A percentile compares a stretch with the other conserved stretches of the same genome.
These are phyloP conservation scores for Macropus fuliginosus DNA, from an alignment of 2,797 vertebrate genomes.

Conservation along the genomic window DNA sequence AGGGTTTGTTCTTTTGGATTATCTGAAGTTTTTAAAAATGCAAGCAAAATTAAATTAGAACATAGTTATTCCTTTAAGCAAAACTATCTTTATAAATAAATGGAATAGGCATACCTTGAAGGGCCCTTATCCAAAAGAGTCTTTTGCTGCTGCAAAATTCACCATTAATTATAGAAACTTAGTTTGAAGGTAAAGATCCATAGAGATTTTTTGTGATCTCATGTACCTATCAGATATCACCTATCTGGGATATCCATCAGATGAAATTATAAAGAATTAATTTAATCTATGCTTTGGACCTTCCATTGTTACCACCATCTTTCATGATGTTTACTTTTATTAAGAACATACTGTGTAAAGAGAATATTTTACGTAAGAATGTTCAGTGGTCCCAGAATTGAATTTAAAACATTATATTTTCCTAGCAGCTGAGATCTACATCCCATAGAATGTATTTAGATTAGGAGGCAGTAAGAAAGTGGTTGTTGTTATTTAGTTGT, in stretches of 20 bases:
- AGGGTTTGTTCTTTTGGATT: neutral
- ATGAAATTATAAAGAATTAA: neutral
- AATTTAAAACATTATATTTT: neutral
- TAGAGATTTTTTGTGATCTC: neutral
- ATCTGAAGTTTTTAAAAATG: slow-evolving; percentile 21
- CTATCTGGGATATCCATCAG: neutral
- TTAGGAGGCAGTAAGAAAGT: neutral
- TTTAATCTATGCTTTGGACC: neutral
- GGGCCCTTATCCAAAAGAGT: neutral
- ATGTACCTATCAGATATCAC: neutral
- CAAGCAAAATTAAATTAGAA: slow-evolving; percentile 18
- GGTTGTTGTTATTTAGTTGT: neutral
- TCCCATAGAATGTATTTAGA: neutral
- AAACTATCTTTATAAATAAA: neutral
- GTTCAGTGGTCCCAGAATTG: neutral
- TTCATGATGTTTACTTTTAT: neutral
- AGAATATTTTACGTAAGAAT: neutral
- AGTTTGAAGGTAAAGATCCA: neutral
- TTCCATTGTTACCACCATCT: neutral
- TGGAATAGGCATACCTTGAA: neutral
- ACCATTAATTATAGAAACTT: neutral
- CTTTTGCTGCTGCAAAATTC: neutral
- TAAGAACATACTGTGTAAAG: neutral
- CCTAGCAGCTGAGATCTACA: neutral
- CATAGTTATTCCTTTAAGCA: neutral